Evolutionary conservation across 2,797 vertebrate species (phyloP).

Genomic region (Menidia menidia): DNA sequence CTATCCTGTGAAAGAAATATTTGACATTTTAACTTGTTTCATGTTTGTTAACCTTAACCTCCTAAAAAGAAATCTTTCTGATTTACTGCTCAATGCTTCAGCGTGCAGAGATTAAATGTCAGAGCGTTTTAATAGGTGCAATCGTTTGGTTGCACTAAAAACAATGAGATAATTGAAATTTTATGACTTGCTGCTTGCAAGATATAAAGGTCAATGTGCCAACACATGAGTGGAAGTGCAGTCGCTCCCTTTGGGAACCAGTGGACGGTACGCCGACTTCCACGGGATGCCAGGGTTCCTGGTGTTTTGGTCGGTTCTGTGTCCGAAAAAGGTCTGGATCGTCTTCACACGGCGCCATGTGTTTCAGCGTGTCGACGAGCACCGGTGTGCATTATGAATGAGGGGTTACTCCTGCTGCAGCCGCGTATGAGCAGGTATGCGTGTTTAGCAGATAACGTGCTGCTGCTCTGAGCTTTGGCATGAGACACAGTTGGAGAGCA

Average conservation of each 20-base stretch:
- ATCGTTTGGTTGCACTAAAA: not conserved
- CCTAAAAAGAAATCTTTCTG: not conserved
- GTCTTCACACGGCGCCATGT: conserved; percentile 16
- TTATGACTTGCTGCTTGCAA: not conserved
- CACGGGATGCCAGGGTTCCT: conserved; percentile 34
- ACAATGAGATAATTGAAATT: not conserved
- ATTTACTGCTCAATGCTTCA: not conserved
- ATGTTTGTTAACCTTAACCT: not conserved
- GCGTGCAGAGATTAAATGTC: no score
- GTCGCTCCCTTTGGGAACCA: conserved; percentile 16
- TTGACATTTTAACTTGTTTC: not conserved
- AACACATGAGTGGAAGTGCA: conserved; percentile 7
- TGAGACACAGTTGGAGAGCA: conserved; percentile 34
- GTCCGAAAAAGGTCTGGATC: not conserved
- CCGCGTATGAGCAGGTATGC: conserved; percentile 13
- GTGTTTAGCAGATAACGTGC: conserved; percentile 42
- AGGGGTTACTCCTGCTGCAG: conserved; percentile 23
- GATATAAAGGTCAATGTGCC: conserved; percentile 15
- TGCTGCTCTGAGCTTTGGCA: conserved; percentile 31
- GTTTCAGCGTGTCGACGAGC: conserved; percentile 17
- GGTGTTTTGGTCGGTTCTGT: not conserved
- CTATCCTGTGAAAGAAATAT: not conserved
- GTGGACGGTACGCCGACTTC: not conserved
- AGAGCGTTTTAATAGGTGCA: not conserved
- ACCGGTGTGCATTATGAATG: not conserved